Evolutionary conservation across 2,797 vertebrate species (phyloP), one percentile per base, ranked within the genome.

Genomic region (Tympanoctomys barrerae): DNA sequence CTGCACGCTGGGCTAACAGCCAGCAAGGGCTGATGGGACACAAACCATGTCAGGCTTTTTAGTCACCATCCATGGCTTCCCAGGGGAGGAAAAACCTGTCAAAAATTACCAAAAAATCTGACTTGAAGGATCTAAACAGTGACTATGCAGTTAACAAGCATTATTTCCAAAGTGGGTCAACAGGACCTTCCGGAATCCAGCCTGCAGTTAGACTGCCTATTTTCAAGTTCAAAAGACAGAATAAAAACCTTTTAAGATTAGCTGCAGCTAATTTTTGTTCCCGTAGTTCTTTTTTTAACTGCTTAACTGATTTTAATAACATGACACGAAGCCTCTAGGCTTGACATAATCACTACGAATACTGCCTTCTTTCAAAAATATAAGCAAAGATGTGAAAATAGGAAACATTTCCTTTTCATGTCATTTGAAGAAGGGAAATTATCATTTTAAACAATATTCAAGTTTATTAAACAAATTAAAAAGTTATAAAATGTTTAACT

Each of bases 101-200:
- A 95, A 90, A 92, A 89, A 19, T 96, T 73, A 94, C 87, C 92
- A 87, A 21, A 75, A 87, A 92, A 96, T 66, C 78, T 22, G 62
- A 97, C 90, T 97, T 91, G 70, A 95, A 97, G 81, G 57, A 89
- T 52, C 54, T 83, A 98, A 97, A 98, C 5, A 97, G 88, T 97
- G 97, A 97, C 97, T 77, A 93, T 52, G 79, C 26, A 94, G 22
- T 78, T 77, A 96, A 93, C 13, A 90, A 70, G 36, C 88, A 84
- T 78, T 90, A 68, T 90, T 96, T 89, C 88, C 49, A 96, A 97
- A 73, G 28, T 88, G 93, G 96, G 94, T 54, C 97, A 92, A 86
- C 4, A 36, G 36, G 31, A 89, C 39, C 80, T 94, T 84, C 97
- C 97, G 97, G 46, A 95, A 96, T 91, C 28, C 7, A 42, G 89